phyloP scores from a whole-genome alignment of 2,113 vertebrate species.

The Myrmophylax atrothorax region DNA sequence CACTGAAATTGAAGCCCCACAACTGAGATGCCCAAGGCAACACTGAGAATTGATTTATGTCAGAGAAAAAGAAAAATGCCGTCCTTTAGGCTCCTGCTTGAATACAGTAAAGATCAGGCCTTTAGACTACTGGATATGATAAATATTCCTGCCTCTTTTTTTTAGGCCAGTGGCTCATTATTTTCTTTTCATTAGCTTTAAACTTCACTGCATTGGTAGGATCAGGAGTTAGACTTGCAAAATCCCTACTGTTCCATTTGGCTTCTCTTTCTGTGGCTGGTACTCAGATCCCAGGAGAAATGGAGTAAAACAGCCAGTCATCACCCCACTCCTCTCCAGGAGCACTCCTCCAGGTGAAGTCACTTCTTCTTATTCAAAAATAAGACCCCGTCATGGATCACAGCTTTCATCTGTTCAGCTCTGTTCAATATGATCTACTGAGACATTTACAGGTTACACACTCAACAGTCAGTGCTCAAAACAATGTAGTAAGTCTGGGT shows the following conservation, averaged over 20 bases:
- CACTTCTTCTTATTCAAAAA: background rate
- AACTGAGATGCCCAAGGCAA: background rate
- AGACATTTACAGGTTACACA: background rate
- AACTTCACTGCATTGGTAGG: background rate
- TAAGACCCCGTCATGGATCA: background rate
- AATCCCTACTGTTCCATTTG: background rate
- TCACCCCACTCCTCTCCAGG: background rate
- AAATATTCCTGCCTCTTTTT: background rate
- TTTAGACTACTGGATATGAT: background rate
- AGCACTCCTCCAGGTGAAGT: background rate
- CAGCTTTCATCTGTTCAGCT: background rate
- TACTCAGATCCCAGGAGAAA: background rate
- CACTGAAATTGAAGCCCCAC: background rate
- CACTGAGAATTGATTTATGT: background rate
- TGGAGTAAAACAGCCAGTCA: background rate
- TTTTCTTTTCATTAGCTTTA: slow-evolving; percentile 28
- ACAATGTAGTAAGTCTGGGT: background rate
- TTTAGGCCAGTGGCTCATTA: background rate
- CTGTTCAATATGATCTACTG: background rate
- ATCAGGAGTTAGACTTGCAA: background rate
- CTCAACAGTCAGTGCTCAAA: background rate
- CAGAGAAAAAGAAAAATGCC: background rate
- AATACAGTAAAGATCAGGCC: background rate
- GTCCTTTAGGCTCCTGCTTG: background rate
- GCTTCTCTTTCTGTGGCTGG: background rate